Percentiles rank a stretch among this genome's conserved stretches.
phyloP scores from a whole-genome alignment of 2,797 vertebrate genomes.

The Darevskia nairensis region DNA sequence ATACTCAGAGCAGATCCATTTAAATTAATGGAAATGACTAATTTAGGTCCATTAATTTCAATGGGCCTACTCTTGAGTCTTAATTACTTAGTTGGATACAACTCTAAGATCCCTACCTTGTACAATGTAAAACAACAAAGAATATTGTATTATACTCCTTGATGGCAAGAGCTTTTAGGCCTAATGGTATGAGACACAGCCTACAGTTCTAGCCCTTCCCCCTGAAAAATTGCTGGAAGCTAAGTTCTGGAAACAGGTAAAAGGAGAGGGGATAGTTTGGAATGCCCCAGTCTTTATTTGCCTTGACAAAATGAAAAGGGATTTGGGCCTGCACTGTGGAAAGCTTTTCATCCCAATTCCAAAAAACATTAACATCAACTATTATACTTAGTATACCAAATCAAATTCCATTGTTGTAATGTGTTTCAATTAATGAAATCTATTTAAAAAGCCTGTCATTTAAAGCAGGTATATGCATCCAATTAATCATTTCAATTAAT shows the following conservation, averaged over 20 bases:
- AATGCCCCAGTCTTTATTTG: neutral
- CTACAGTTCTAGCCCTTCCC: too few relatives aligned
- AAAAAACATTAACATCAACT: neutral
- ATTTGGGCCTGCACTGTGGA: neutral
- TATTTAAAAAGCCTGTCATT: neutral
- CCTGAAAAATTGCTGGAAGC: neutral
- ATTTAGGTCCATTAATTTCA: too few relatives aligned
- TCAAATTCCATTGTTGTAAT: neutral
- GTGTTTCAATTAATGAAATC: neutral
- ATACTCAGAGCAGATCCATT: too few relatives aligned
- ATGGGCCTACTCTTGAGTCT: too few relatives aligned
- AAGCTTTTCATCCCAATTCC: neutral
- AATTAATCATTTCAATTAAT: slow-evolving; percentile 24
- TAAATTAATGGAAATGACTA: too few relatives aligned
- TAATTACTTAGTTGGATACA: too few relatives aligned
- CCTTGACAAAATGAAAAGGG: neutral
- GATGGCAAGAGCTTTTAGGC: neutral
- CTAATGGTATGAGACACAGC: neutral
- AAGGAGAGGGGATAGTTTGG: neutral
- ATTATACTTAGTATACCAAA: neutral
- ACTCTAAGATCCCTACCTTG: slow-evolving; percentile 26
- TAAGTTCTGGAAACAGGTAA: neutral
- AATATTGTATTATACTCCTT: neutral
- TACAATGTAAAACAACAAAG: neutral
- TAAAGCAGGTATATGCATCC: neutral